A percentile compares a stretch with the other conserved stretches of the same genome.
phyloP scores from a whole-genome alignment of 2,113 vertebrate genomes.

The Nesogale talazaci region DNA sequence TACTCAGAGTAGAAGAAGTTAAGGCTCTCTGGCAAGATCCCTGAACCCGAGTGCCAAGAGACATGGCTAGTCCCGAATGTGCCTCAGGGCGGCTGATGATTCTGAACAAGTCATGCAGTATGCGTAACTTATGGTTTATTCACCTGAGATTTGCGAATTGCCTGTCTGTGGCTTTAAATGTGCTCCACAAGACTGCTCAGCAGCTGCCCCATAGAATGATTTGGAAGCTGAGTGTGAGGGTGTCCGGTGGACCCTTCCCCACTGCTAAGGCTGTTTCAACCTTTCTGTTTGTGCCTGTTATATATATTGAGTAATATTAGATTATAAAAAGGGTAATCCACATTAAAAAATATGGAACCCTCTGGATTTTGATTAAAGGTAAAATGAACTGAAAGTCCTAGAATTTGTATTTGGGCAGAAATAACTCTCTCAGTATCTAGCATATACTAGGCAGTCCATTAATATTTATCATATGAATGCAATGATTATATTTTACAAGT shows the following conservation, averaged over 20 bases:
- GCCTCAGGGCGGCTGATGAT: neutral
- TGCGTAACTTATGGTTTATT: neutral
- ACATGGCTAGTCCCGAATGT: neutral
- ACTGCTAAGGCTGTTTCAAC: neutral
- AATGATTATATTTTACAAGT: neutral
- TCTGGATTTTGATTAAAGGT: slow-evolving; percentile 34
- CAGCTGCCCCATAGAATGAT: neutral
- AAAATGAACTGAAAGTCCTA: neutral
- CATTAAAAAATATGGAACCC: slow-evolving; percentile 26
- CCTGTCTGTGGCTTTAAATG: neutral
- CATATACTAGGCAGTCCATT: neutral
- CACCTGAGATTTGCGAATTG: neutral
- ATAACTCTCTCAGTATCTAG: neutral
- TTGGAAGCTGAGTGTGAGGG: neutral
- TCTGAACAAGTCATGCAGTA: neutral
- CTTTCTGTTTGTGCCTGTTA: slow-evolving; percentile 32
- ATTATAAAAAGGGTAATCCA: neutral
- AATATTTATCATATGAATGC: neutral
- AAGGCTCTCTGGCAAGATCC: neutral
- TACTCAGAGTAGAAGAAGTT: neutral
- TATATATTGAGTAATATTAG: neutral
- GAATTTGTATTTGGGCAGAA: slow-evolving; percentile 49
- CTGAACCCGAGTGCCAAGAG: neutral
- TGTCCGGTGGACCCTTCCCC: neutral
- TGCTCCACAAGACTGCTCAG: neutral